A percentile compares a stretch with the other conserved stretches of the same genome.
Evolutionary conservation across 2,888 invertebrate species (phyloP).

Genomic region (Rotaria sp.): DNA sequence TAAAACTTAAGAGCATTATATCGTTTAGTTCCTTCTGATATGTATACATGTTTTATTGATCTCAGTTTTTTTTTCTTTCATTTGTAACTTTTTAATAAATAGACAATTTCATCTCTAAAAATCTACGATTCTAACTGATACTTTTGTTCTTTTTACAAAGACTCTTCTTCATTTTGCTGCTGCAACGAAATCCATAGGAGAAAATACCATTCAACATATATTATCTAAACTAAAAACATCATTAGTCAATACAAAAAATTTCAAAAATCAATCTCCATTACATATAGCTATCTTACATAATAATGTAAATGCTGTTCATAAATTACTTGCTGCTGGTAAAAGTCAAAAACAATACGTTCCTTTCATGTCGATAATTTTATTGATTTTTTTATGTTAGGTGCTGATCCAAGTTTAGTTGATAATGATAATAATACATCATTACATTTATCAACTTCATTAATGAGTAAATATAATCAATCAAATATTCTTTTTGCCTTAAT

Average conservation of each 20-base stretch:
- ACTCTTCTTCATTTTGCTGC: conserved; percentile 22
- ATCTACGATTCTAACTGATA: too few relatives aligned
- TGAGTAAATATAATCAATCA: neutral
- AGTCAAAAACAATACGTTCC: too few relatives aligned
- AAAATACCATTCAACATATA: neutral
- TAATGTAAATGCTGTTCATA: neutral
- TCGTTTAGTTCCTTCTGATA: too few relatives aligned
- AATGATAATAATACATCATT: neutral
- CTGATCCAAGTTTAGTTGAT: neutral
- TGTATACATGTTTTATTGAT: too few relatives aligned
- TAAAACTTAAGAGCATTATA: too few relatives aligned
- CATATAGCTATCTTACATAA: neutral
- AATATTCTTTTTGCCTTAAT: neutral
- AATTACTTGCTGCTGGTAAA: neutral
- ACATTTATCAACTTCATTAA: neutral
- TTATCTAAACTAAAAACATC: neutral
- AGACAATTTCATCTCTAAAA: too few relatives aligned
- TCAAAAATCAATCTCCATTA: neutral
- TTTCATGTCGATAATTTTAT: neutral
- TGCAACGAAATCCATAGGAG: neutral
- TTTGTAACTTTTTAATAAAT: too few relatives aligned
- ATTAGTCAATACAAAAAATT: neutral
- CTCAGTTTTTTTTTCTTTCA: too few relatives aligned
- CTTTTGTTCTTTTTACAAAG: neutral
- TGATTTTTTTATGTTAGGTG: neutral